Percentiles rank a stretch among this genome's conserved stretches.
These are phyloP conservation scores for Oryctes rhinoceros DNA, from an alignment of 1,140 invertebrate genomes.

Conservation along the genomic window DNA sequence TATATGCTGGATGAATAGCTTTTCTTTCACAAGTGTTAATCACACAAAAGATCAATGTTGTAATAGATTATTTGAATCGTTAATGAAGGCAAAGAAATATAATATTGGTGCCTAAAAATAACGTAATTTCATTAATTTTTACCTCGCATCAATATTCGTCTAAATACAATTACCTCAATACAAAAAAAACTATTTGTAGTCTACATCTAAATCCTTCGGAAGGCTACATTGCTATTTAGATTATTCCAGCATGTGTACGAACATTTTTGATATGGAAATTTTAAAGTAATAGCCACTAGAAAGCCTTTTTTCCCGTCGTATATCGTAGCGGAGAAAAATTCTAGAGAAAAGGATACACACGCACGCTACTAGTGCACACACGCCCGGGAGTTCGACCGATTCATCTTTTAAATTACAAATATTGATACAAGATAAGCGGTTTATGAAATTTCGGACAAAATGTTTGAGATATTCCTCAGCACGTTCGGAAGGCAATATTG, in stretches of 20 bases:
- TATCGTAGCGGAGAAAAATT: neutral
- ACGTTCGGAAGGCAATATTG: conserved; percentile 53
- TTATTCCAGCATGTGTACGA: neutral
- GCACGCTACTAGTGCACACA: neutral
- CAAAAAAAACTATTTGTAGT: no score
- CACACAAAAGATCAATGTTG: no score
- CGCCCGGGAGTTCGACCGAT: conserved; percentile 46
- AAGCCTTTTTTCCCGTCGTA: neutral
- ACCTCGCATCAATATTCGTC: no score
- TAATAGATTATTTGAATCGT: no score
- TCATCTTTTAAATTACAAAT: conserved; percentile 60
- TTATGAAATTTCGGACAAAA: conserved; percentile 60
- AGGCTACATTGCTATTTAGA: no score
- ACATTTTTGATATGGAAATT: neutral
- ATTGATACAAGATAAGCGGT: conserved; percentile 60
- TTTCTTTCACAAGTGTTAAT: no score
- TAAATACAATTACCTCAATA: no score
- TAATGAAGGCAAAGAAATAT: no score
- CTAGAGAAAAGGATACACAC: neutral
- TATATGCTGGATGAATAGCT: no score
- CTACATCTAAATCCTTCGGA: no score
- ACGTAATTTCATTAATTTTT: no score
- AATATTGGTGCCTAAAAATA: no score
- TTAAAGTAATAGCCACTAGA: neutral
- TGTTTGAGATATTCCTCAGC: conserved; percentile 58